These are phyloP conservation scores for Arrhamphus sclerolepis DNA, from an alignment of 2,797 vertebrate genomes.

Conservation along the genomic window DNA sequence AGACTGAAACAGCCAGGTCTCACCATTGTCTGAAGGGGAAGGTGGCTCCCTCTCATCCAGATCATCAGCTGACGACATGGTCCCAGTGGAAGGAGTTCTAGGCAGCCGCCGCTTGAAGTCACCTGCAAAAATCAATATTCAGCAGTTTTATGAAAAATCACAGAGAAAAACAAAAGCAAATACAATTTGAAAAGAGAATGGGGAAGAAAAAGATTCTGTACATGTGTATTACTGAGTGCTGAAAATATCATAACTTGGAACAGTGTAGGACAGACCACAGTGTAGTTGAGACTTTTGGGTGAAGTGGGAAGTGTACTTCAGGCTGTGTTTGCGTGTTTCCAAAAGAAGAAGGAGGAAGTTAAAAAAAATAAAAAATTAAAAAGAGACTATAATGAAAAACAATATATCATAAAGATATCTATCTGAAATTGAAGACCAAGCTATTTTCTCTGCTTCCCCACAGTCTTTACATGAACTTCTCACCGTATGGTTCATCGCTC, in stretches of 20 bases:
- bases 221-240: background rate
- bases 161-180: too few species aligned
- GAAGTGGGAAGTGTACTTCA: background rate
- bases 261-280: too few species aligned
- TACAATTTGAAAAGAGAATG: too few species aligned
- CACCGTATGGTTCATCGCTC: too few species aligned
- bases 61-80: constrained; percentile 98
- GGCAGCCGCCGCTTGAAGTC: constrained; percentile 96
- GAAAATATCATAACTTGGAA: constrained; percentile 1
- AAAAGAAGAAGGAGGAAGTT: constrained; percentile 27
- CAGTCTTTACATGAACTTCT: too few species aligned
- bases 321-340: background rate
- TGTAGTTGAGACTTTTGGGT: background rate
- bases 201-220: background rate
- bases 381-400: too few species aligned
- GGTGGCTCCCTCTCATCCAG: constrained; percentile 94
- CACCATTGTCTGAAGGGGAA: constrained; percentile 94
- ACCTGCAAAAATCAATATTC: constrained; percentile 72
- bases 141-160: background rate
- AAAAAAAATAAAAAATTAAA: background rate
- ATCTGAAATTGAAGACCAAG: too few species aligned
- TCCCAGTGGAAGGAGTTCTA: constrained; percentile 96
- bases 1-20: constrained; percentile 20
- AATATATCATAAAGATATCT: too few species aligned
- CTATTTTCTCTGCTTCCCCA: too few species aligned